Base-by-base conservation (phyloP, 2,888 invertebrate species). In the Macaria notata region DNA sequence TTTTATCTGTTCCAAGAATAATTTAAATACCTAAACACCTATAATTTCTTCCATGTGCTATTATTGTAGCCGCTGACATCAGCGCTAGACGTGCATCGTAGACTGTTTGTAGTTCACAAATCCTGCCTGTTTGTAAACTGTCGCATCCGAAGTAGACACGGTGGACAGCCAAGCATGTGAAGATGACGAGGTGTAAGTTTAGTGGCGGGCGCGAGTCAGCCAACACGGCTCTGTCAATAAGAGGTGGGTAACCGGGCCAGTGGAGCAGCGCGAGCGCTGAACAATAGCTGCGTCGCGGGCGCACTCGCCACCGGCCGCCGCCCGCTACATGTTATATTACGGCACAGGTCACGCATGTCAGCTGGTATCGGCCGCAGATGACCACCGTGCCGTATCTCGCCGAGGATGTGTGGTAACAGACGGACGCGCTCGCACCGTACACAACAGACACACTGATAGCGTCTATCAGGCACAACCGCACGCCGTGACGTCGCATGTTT, bases 191-290 rank as follows among this genome's bases (percentile, higher is more conserved):
- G 42, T 49, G 52, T 54, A 58, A 60, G 47, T 63, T 62, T 63
- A 78, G 81, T 78, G 75, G 73, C 75, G 70, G 68, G 69, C 65
- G 65, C 71, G 79, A 81, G 84, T 73, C 66, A 72, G 88, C 87
- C 89, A 88, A 89, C 84, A 87, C 83, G 81, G 76, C 80, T 88
- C 86, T 86, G 89, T 86, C 88, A 88, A 85, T 88, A 84, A 81
- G 84, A 77, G 75, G 75, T 75, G 75, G 80, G 81, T 84, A 91
- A 89, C 84, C 84, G 78, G 91, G 91, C 89, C 76, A 91, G 84
- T 89, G 74, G 91, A 84, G 75, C 88, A 75, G 77, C 76, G 78
- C 74, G 81, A 78, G 72, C 76, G 73, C 70, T 71, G 80, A 83
- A 86, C 86, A 86, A 84, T 85, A 78, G 75, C 71, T 70, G 19